Percentiles rank a stretch among this genome's conserved stretches.
Evolutionary conservation across 2,113 vertebrate genomes (phyloP).

Genomic region (Kobus ellipsiprymnus): DNA sequence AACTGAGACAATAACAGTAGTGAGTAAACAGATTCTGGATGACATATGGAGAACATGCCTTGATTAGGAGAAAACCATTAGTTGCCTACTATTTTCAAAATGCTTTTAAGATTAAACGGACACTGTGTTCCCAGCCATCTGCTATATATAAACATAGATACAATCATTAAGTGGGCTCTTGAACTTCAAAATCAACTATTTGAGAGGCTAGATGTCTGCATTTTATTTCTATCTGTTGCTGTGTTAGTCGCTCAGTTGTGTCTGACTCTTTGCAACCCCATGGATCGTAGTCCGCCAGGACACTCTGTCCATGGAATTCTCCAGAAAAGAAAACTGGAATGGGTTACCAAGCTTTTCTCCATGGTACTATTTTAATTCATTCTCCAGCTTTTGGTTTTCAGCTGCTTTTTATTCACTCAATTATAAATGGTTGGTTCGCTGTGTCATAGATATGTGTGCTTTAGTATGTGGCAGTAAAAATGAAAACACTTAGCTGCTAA

Average conservation of each 20-base stretch:
- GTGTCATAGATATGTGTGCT: background rate
- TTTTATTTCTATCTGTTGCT: background rate
- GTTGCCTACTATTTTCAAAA: background rate
- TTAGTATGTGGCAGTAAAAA: background rate
- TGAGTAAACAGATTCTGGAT: background rate
- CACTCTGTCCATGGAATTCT: background rate
- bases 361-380: background rate
- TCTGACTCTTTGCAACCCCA: background rate
- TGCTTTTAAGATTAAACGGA: conserved; percentile 31
- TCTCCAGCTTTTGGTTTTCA: background rate
- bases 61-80: background rate
- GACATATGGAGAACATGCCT: background rate
- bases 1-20: background rate
- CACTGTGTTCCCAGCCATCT: background rate
- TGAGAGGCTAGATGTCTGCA: background rate
- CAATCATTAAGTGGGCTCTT: background rate
- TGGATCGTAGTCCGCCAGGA: background rate
- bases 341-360: background rate
- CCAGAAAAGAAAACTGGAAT: background rate
- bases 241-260: background rate
- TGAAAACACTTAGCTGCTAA: conserved; percentile 14
- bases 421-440: background rate
- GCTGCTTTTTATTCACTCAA: background rate
- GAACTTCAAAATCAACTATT: background rate
- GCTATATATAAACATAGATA: conserved; percentile 29